These are phyloP conservation scores for Drosophila atripex DNA, from an alignment of 2,888 invertebrate species.

Conservation along the genomic window DNA sequence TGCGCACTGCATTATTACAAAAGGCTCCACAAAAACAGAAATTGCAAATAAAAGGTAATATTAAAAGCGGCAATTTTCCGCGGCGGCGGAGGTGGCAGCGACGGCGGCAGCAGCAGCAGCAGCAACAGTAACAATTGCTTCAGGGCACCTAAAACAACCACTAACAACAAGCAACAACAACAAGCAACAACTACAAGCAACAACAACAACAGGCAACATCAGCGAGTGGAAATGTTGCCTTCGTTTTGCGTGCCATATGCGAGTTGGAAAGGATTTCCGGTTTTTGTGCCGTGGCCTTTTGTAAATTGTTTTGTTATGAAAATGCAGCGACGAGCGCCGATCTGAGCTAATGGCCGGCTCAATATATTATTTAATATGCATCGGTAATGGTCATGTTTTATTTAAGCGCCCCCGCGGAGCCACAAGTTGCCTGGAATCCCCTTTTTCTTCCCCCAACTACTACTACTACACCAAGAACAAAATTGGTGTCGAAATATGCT, in stretches of 20 bases:
- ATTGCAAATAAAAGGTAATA: slow-evolving; percentile 76
- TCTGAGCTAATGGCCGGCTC: slow-evolving; percentile 56
- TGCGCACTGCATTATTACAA: slow-evolving; percentile 74
- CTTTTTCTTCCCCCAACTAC: not conserved
- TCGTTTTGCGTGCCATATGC: slow-evolving; percentile 75
- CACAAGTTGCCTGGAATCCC: not conserved
- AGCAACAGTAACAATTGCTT: slow-evolving; percentile 28
- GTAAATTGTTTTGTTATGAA: slow-evolving; percentile 67
- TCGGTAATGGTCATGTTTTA: slow-evolving; percentile 42
- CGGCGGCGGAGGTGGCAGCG: no score
- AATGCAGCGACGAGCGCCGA: slow-evolving; percentile 57
- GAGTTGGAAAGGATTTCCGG: slow-evolving; percentile 77
- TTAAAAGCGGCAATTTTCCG: slow-evolving; percentile 77
- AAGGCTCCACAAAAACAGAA: slow-evolving; percentile 62
- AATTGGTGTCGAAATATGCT: not conserved
- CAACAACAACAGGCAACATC: slow-evolving; percentile 2
- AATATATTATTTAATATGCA: slow-evolving; percentile 58
- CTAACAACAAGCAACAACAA: slow-evolving; percentile 5
- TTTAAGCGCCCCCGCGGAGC: slow-evolving; percentile 14
- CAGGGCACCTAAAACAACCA: slow-evolving; percentile 36
- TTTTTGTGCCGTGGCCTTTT: slow-evolving; percentile 59
- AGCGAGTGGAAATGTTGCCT: slow-evolving; percentile 37
- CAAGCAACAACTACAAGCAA: slow-evolving; percentile 13
- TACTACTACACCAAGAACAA: not conserved
- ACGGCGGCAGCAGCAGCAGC: slow-evolving; percentile 27